Percentiles rank a stretch among this genome's conserved stretches.
Evolutionary conservation across 1,140 invertebrate genomes (phyloP).

Genomic region (Pantala flavescens): DNA sequence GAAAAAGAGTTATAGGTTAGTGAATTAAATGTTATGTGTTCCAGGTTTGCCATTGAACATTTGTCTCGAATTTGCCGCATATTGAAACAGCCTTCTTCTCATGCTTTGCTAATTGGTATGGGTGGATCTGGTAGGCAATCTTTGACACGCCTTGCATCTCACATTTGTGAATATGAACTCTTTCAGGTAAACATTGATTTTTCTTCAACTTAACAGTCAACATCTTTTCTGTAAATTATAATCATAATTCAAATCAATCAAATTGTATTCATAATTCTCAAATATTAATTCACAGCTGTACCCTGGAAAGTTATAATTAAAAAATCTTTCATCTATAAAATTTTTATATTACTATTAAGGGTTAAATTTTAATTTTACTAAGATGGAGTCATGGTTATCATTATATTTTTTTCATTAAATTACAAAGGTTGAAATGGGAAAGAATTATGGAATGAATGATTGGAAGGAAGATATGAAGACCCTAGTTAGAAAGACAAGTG

Average conservation of each 20-base stretch:
- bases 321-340: too few species aligned
- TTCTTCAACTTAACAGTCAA: neutral
- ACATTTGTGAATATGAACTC: conserved; percentile 88
- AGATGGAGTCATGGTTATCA: too few species aligned
- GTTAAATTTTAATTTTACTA: too few species aligned
- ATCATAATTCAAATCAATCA: neutral
- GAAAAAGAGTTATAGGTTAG: too few species aligned
- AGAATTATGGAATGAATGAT: conserved; percentile 69
- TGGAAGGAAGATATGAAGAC: conserved; percentile 86
- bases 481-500: conserved; percentile 68
- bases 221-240: neutral
- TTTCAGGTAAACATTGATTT: conserved; percentile 41
- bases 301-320: too few species aligned
- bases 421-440: conserved; percentile 76
- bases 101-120: conserved; percentile 76
- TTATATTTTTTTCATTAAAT: conserved; percentile 16
- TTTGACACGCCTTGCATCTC: conserved; percentile 74
- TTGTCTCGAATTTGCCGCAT: conserved; percentile 83
- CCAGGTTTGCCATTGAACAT: conserved; percentile 87
- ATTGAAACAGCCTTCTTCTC: conserved; percentile 79
- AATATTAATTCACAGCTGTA: too few species aligned
- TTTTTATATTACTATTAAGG: too few species aligned
- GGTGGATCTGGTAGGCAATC: conserved; percentile 89
- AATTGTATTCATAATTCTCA: too few species aligned
- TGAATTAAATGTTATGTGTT: conserved; percentile 35